Evolutionary conservation across 2,888 invertebrate species (phyloP).

Genomic region (Chydorus sphaericus): DNA sequence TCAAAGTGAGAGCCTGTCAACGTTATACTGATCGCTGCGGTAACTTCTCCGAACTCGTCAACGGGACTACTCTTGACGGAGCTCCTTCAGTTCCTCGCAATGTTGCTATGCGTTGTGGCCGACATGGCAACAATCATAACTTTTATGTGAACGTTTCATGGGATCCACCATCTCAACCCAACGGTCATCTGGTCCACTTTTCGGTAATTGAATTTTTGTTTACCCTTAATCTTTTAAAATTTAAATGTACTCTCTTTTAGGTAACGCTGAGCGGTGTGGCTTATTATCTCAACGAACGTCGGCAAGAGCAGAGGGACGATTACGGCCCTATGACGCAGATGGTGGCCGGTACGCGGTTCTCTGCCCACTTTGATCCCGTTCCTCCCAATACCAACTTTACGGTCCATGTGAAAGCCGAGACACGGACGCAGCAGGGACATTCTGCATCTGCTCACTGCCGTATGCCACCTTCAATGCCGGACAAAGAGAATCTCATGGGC

Average conservation of each 20-base stretch:
- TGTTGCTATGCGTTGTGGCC: conserved; percentile 48
- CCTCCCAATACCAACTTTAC: conserved; percentile 74
- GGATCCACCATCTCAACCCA: conserved; percentile 54
- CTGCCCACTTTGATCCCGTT: conserved; percentile 47
- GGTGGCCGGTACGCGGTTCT: conserved; percentile 36
- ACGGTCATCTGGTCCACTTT: conserved; percentile 65
- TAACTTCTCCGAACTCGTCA: conserved; percentile 56
- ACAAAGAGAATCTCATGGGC: conserved; percentile 37
- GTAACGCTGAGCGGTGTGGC: conserved; percentile 39
- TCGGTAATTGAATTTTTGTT: no score
- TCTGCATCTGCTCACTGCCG: conserved; percentile 45
- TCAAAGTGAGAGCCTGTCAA: conserved; percentile 62
- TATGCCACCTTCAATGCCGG: conserved; percentile 57
- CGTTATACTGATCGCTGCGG: conserved; percentile 61
- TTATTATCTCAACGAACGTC: conserved; percentile 38
- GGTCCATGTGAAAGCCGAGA: conserved; percentile 46
- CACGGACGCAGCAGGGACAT: conserved; percentile 56
- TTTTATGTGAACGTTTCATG: conserved; percentile 54
- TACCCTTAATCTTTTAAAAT: conserved; percentile 6
- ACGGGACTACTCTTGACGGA: conserved; percentile 72
- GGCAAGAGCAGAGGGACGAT: conserved; percentile 35
- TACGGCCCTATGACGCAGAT: conserved; percentile 45
- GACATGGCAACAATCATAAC: conserved; percentile 41
- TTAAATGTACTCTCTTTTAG: conserved; percentile 21
- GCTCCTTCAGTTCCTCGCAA: conserved; percentile 56